Evolutionary conservation across 1,140 invertebrate species (phyloP), one percentile per base, ranked within the genome.

Genomic region (Drosophila baimaii): DNA sequence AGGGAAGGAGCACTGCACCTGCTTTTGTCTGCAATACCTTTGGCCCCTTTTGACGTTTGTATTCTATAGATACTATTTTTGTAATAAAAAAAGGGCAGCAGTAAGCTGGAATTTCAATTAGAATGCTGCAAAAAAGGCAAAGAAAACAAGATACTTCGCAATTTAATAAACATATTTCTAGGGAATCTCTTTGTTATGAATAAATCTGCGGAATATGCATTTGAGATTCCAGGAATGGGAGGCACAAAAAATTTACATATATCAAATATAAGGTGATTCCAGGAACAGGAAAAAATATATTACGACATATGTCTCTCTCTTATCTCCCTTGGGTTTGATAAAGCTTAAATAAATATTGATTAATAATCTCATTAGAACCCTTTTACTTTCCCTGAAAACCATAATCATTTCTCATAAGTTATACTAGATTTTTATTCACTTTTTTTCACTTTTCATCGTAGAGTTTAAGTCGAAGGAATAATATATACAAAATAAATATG

Each of bases 401-500:
- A 10, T n/a, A n/a, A n/a, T n/a, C n/a, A n/a, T n/a, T n/a, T 31
- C 10, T 31, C 29, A 10, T 31, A 56, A 56, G 49, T 57, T 71
- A 12, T 13, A 69, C 62, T 70, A 57, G 2, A 39, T 21, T 33
- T 71, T 70, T 71, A 71, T 71, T 71, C 33, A 71, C 33, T 56
- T 47, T 69, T 37, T 69, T 37, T 35, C n/a, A n/a, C n/a, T n/a
- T 27, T 17, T 21, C 33, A 19, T 41, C 33, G 46, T 61, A 52
- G 17, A 41, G 25, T 56, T 66, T 47, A 46, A 68, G 41, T 37
- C 56, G 57, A 52, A 52, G 33, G 56, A 78, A 54, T 73, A 71
- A 71, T 86, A 82, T 83, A 79, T 86, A 86, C 84, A 86, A 69
- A 86, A 86, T 86, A 86, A 86, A 88, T 86, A 85, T 78, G 74